A percentile compares a stretch with the other conserved stretches of the same genome.
Evolutionary conservation across 1,140 invertebrate genomes (phyloP).

Genomic region (Drosophila ohnishii): DNA sequence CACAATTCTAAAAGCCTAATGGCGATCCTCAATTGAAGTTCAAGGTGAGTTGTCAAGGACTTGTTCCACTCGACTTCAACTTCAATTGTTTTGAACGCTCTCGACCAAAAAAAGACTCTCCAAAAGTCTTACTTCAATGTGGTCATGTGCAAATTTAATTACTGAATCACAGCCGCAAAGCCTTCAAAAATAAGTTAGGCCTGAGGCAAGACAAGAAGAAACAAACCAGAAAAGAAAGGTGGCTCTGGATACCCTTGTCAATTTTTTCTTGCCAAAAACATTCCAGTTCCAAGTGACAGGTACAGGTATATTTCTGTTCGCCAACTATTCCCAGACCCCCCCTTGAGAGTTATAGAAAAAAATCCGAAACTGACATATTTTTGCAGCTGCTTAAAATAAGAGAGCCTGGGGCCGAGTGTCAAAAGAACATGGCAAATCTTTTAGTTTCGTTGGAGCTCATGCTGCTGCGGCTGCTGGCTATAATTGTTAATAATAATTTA

Average conservation of each 20-base stretch:
- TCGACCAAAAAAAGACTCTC: constrained; percentile 27
- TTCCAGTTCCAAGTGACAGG: constrained; percentile 22
- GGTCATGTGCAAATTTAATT: constrained; percentile 68
- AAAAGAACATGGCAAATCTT: constrained; percentile 34
- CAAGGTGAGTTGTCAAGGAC: constrained; percentile 44
- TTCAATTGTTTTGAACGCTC: constrained; percentile 34
- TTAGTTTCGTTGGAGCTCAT: constrained; percentile 29
- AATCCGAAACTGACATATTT: constrained; percentile 26
- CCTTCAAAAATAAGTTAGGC: constrained; percentile 25
- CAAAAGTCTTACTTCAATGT: constrained; percentile 34
- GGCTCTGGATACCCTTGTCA: constrained; percentile 28
- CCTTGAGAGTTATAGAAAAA: constrained; percentile 12
- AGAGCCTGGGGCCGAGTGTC: constrained; percentile 13
- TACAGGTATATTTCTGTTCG: constrained; percentile 11
- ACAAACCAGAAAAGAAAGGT: constrained; percentile 33
- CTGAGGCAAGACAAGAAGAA: constrained; percentile 26
- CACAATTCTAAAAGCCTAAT: constrained; percentile 24
- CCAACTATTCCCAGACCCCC: constrained; percentile 5
- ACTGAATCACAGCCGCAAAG: constrained; percentile 52
- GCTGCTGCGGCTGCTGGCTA: constrained; percentile 58
- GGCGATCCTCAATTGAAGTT: constrained; percentile 41
- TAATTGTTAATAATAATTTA: constrained; percentile 77
- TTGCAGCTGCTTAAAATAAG: constrained; percentile 15
- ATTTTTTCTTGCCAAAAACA: constrained; percentile 19
- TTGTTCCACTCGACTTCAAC: constrained; percentile 17